A percentile compares a stretch with the other conserved stretches of the same genome.
Conservation (phyloP, 2,888 invertebrate species). For the Torymus aiolomorphi region DNA sequence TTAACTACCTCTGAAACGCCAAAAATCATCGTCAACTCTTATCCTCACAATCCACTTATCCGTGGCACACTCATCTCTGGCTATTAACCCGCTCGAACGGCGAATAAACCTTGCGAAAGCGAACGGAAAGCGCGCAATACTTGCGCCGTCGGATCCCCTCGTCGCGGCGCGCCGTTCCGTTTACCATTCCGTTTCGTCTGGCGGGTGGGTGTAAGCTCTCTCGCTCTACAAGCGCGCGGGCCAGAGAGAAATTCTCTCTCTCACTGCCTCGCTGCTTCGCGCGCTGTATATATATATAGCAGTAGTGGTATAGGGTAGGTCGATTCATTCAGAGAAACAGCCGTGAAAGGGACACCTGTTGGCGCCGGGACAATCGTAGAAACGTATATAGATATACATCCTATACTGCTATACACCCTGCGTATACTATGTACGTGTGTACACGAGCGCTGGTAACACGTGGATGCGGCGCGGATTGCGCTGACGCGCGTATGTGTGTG, state of each 20-base stretch:
- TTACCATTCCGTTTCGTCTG: slow-evolving; percentile 75
- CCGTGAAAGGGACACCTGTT: slow-evolving; percentile 76
- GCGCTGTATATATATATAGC: background rate
- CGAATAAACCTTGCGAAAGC: too few species aligned
- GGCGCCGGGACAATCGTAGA: slow-evolving; percentile 74
- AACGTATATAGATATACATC: slow-evolving; percentile 59
- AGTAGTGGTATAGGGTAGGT: slow-evolving; percentile 61
- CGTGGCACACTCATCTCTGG: too few species aligned
- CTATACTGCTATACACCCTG: background rate
- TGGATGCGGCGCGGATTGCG: background rate
- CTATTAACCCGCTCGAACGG: too few species aligned
- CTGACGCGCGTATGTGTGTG: too few species aligned
- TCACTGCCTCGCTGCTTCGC: too few species aligned
- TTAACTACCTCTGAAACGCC: too few species aligned
- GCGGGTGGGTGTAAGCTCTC: slow-evolving; percentile 70
- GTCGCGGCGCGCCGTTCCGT: slow-evolving; percentile 63
- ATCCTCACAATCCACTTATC: too few species aligned
- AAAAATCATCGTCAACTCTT: too few species aligned
- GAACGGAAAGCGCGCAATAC: slow-evolving; percentile 1
- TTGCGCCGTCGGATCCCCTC: slow-evolving; percentile 48
- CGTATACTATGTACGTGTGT: too few species aligned
- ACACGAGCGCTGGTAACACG: background rate
- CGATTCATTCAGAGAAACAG: slow-evolving; percentile 76
- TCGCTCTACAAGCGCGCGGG: background rate
- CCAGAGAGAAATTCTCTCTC: slow-evolving; percentile 20